Conservation (phyloP, 2,888 invertebrate species). For the Polydrusus cervinus region DNA sequence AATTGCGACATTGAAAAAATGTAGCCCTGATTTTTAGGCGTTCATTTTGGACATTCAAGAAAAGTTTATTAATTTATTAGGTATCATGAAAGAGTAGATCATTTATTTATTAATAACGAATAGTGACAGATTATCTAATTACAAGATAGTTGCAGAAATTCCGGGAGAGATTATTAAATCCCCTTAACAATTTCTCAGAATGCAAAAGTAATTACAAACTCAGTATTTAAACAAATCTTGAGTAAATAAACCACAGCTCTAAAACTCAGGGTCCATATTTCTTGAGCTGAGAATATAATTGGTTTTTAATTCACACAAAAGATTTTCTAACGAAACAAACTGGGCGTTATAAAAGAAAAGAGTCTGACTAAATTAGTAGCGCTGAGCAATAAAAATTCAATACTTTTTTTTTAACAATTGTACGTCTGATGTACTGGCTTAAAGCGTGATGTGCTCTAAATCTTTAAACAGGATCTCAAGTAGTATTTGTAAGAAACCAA, state of each 20-base stretch:
- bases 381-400: too few species aligned
- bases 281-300: conserved; percentile 7
- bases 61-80: too few species aligned
- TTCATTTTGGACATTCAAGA: background rate
- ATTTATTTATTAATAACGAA: too few species aligned
- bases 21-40: conserved; percentile 3
- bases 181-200: background rate
- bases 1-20: conserved; percentile 38
- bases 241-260: conserved; percentile 31
- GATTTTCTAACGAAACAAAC: background rate
- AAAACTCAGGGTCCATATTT: background rate
- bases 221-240: conserved; percentile 20
- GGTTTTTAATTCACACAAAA: conserved; percentile 28
- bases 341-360: too few species aligned
- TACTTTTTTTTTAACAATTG: too few species aligned
- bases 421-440: too few species aligned
- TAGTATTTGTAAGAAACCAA: too few species aligned
- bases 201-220: conserved; percentile 16
- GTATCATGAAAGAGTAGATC: too few species aligned
- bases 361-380: too few species aligned
- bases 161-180: conserved; percentile 6
- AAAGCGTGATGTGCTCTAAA: too few species aligned
- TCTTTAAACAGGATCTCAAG: too few species aligned
- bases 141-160: conserved; percentile 1
- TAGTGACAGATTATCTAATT: conserved; percentile 6